These are phyloP conservation scores for Theocolax elegans DNA, from an alignment of 1,140 invertebrate species.

Conservation along the genomic window DNA sequence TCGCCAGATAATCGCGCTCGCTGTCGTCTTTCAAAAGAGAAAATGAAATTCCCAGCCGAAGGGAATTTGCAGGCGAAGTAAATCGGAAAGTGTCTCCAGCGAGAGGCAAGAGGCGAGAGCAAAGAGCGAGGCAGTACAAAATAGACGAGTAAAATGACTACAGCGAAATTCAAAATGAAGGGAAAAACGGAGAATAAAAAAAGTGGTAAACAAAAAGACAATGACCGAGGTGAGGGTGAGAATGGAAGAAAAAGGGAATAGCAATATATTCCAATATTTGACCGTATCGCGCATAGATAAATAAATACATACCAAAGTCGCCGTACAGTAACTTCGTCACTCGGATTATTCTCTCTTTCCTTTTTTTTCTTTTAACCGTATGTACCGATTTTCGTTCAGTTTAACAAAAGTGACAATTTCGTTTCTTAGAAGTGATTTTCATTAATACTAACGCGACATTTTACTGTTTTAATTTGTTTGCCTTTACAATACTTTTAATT, in stretches of 20 bases:
- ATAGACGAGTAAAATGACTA: neutral
- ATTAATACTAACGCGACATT: too few relatives aligned
- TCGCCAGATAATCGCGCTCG: neutral
- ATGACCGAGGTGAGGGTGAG: neutral
- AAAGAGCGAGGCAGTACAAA: neutral
- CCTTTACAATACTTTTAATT: too few relatives aligned
- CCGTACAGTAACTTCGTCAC: slow-evolving; percentile 10
- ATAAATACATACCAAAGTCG: slow-evolving; percentile 55
- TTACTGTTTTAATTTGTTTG: too few relatives aligned
- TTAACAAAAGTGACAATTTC: too few relatives aligned
- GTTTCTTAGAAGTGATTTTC: too few relatives aligned
- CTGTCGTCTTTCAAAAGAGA: neutral
- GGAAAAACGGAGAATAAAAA: neutral
- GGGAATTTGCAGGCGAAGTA: neutral
- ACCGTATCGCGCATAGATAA: slow-evolving; percentile 53
- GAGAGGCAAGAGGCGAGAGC: neutral
- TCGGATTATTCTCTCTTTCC: slow-evolving; percentile 9
- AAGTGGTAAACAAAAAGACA: too few relatives aligned
- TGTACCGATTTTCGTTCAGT: slow-evolving; percentile 9
- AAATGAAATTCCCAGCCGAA: slow-evolving; percentile 28
- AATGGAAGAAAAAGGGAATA: slow-evolving; percentile 15
- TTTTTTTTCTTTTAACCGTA: neutral
- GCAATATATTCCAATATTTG: slow-evolving; percentile 45
- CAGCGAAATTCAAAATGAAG: neutral
- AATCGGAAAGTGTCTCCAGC: slow-evolving; percentile 18